A percentile compares a stretch with the other conserved stretches of the same genome.
phyloP scores from a whole-genome alignment of 2,113 vertebrate genomes.

The Shinisaurus crocodilurus region DNA sequence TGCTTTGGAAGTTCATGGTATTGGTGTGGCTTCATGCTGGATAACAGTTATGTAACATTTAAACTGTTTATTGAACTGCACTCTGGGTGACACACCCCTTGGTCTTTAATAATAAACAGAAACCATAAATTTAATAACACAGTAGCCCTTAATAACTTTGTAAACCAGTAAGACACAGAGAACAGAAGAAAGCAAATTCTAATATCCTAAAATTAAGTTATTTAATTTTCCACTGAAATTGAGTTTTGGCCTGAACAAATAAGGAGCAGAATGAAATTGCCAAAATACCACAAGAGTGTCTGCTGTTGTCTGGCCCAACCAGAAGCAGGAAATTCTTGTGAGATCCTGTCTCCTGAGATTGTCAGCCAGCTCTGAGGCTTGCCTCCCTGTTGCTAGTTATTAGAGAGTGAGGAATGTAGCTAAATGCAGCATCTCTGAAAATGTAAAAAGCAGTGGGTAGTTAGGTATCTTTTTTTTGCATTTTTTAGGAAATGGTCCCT shows the following conservation, averaged over 20 bases:
- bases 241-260: constrained; percentile 64
- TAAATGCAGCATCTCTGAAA: constrained; percentile 25
- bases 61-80: constrained; percentile 34
- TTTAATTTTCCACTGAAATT: constrained; percentile 50
- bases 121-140: constrained; percentile 37
- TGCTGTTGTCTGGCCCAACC: constrained; percentile 73
- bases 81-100: constrained; percentile 49
- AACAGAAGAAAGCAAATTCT: constrained; percentile 50
- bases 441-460: constrained; percentile 17
- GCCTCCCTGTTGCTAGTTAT: neutral
- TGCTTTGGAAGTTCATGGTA: neutral
- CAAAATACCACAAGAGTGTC: constrained; percentile 69
- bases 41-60: constrained; percentile 21
- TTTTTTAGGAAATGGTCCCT: constrained; percentile 25
- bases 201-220: constrained; percentile 62
- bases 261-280: constrained; percentile 44
- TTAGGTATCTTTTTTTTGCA: neutral
- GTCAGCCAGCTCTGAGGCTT: constrained; percentile 65
- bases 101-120: constrained; percentile 45
- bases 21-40: neutral
- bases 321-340: constrained; percentile 75
- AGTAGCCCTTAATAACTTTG: constrained; percentile 11
- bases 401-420: constrained; percentile 46
- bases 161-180: constrained; percentile 50
- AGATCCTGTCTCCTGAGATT: constrained; percentile 73